These are phyloP conservation scores for Lithobates sylvaticus DNA, from an alignment of 2,797 vertebrate genomes.

Conservation along the genomic window DNA sequence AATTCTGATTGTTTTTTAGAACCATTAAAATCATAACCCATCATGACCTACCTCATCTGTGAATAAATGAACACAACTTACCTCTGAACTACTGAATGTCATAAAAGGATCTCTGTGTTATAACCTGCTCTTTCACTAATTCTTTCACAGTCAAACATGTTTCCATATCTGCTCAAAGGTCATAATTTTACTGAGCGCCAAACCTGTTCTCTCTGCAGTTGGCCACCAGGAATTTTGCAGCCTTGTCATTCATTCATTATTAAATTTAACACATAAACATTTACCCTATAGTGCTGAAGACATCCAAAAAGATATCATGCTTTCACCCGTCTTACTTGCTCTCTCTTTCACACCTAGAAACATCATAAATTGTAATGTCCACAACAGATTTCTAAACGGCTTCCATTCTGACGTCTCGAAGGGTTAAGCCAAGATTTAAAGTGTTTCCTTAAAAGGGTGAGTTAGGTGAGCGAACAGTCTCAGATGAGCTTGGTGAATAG, in stretches of 20 bases:
- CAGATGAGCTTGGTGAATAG: conserved; percentile 89
- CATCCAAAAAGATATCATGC: conserved; percentile 22
- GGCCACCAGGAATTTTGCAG: conserved; percentile 25
- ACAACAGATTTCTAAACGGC: conserved; percentile 67
- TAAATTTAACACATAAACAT: conserved; percentile 47
- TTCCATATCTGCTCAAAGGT: conserved; percentile 23
- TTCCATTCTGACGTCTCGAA: conserved; percentile 76
- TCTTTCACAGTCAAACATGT: conserved; percentile 8
- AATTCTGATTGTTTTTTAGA: neutral
- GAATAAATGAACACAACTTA: neutral
- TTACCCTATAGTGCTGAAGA: conserved; percentile 30
- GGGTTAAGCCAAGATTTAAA: conserved; percentile 80
- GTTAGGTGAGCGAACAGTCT: conserved; percentile 92
- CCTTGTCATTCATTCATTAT: conserved; percentile 40
- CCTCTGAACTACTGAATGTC: neutral
- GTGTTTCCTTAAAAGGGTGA: conserved; percentile 93
- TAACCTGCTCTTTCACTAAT: conserved; percentile 16
- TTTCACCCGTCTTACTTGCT: conserved; percentile 65
- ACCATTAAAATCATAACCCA: neutral
- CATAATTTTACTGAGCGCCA: conserved; percentile 2
- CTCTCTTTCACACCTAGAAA: conserved; percentile 65
- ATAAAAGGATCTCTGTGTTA: conserved; percentile 1
- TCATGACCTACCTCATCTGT: conserved; percentile 12
- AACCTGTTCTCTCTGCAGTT: conserved; percentile 8
- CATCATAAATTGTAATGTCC: conserved; percentile 69